phyloP scores from a whole-genome alignment of 2,113 vertebrate species.

The Corythaixoides concolor region DNA sequence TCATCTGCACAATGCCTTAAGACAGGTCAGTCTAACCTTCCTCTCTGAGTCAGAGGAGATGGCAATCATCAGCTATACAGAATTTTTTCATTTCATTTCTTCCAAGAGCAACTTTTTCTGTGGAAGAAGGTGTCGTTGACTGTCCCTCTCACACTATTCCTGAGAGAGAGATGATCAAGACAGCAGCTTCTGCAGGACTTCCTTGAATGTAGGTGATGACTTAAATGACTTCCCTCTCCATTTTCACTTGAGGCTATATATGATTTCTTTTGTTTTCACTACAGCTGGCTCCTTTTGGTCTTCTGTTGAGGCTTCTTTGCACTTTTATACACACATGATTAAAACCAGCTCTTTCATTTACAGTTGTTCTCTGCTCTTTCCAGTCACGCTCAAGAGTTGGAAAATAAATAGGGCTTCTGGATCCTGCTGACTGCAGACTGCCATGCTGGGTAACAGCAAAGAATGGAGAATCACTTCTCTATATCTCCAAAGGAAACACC shows the following conservation, averaged over 20 bases:
- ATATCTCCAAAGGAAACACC: background rate
- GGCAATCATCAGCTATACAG: background rate
- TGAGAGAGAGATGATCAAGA: background rate
- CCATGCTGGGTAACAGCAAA: background rate
- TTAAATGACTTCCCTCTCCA: background rate
- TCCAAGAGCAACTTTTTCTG: background rate
- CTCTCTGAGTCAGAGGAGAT: background rate
- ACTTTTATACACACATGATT: background rate
- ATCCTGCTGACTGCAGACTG: background rate
- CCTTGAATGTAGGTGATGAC: background rate
- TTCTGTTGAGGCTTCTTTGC: background rate
- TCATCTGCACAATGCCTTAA: background rate
- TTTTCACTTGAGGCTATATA: background rate
- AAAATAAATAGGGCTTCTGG: background rate
- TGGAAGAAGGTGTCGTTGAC: background rate
- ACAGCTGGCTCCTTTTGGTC: background rate
- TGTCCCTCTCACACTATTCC: background rate
- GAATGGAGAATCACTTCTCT: background rate
- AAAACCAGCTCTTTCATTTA: background rate
- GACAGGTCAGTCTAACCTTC: background rate
- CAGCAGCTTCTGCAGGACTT: background rate
- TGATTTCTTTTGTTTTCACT: background rate
- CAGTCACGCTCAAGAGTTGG: background rate
- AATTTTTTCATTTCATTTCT: background rate
- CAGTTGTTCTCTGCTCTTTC: background rate